phyloP scores from a whole-genome alignment of 1,140 invertebrate species.

The Drosophila aff. region DNA sequence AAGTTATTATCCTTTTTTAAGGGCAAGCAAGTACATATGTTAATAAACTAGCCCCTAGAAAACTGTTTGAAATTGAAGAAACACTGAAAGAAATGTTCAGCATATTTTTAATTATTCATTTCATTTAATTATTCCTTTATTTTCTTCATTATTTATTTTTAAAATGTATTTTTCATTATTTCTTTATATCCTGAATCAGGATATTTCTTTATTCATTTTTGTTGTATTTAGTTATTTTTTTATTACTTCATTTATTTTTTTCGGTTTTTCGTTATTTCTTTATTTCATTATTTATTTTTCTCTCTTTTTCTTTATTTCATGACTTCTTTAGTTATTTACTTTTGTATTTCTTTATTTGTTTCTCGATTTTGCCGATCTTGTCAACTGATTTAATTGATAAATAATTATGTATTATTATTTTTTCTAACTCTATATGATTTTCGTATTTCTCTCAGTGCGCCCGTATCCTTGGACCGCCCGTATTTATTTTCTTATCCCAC shows the following conservation, averaged over 20 bases:
- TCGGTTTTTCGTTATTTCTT: no score
- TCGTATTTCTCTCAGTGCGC: background rate
- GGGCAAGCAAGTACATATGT: background rate
- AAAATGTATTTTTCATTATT: no score
- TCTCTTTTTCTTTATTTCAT: no score
- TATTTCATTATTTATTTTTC: no score
- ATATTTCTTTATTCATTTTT: background rate
- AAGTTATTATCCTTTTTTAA: background rate
- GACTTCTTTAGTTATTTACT: background rate
- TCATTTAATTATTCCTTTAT: no score
- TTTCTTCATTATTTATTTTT: no score
- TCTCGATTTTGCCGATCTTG: background rate
- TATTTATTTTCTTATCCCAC: constrained; percentile 40
- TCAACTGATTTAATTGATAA: background rate
- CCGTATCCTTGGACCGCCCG: constrained; percentile 17
- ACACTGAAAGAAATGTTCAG: background rate
- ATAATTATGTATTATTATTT: background rate
- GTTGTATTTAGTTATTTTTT: no score
- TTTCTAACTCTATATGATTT: background rate
- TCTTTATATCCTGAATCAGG: no score
- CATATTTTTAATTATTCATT: no score
- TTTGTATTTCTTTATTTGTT: background rate
- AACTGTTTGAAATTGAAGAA: background rate
- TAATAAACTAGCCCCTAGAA: background rate
- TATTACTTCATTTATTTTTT: no score